Conservation (phyloP, 2,113 vertebrate genomes). For the Centrocercus urophasianus region DNA sequence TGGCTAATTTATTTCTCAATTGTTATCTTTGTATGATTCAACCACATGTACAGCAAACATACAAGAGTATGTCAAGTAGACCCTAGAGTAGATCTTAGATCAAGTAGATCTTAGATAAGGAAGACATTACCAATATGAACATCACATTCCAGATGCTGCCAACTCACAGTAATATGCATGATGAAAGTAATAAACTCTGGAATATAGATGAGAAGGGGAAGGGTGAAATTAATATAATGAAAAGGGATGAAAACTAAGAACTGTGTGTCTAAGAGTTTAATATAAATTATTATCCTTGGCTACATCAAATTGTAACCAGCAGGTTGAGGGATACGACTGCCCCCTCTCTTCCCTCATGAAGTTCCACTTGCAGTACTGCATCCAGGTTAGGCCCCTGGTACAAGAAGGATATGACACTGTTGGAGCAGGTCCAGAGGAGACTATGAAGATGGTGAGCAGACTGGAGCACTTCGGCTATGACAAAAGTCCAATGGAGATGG, state of each 20-base stretch:
- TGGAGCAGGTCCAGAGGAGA: too few species aligned
- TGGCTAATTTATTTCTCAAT: background rate
- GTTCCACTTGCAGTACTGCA: background rate
- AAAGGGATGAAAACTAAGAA: background rate
- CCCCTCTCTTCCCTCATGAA: background rate
- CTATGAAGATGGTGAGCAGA: too few species aligned
- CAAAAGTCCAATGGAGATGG: background rate
- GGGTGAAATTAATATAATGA: background rate
- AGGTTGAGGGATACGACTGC: background rate
- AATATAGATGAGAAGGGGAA: background rate
- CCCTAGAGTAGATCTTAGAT: too few species aligned
- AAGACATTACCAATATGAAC: background rate
- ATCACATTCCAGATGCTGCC: background rate
- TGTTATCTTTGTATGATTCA: background rate
- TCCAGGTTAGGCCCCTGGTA: background rate
- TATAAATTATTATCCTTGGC: background rate
- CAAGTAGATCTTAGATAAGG: background rate
- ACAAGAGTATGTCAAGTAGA: background rate
- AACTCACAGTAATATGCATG: background rate
- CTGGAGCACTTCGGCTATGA: too few species aligned
- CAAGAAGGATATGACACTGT: too few species aligned
- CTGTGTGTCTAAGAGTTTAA: background rate
- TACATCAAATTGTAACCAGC: background rate
- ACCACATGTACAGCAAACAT: background rate
- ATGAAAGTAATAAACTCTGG: background rate